Base-by-base conservation (phyloP, 2,113 vertebrate species). In the Tympanuchus pallidicinctus region DNA sequence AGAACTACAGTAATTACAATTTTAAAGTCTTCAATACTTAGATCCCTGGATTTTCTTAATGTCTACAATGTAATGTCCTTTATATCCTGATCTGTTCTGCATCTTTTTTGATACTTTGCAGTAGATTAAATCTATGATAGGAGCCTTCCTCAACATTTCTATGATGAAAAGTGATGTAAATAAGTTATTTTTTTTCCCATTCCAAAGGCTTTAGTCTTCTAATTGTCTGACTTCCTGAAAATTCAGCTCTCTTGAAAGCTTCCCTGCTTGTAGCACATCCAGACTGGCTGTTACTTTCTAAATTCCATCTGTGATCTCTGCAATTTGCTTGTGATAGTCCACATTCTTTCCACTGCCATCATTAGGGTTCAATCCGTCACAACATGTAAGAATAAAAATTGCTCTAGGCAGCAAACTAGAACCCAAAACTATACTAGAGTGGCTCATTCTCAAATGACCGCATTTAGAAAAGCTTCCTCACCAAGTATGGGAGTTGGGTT, bases 221-320 rank as follows among this genome's bases (percentile, higher is more conserved):
- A 30, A 25, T 42, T 74, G 36, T 60, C 38, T 93, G 54, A 69
- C 57, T 82, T 32, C 34, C 57, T 59, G 30, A 22, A 93, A 88
- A 83, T 43, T 56, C 21, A 48, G 56, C 36, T 64, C 61, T 71
- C 36, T 81, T 32, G 32, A 89, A 94, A 81, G 60, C 34, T 83
- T 81, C 52, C 36, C 79, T 88, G 79, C 76, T 93, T 88, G 66
- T 94, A 59, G 83, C 90, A 82, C 86, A 54, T 86, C 87, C 43
- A 76, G 90, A 3, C 76, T 75, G 73, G 82, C 77, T 92, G 75
- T 65, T 94, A 56, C 86, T 91, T 92, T 86, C 65, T 61, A 88
- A 76, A 92, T 91, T 90, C 79, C 69, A 80, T 36, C 67, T 85
- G 74, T 92, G 86, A 93, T 50, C 88, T 88, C 67, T 76, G 59